Evolutionary conservation across 1,140 invertebrate species (phyloP).

Genomic region (Pachypeltis micranthus): DNA sequence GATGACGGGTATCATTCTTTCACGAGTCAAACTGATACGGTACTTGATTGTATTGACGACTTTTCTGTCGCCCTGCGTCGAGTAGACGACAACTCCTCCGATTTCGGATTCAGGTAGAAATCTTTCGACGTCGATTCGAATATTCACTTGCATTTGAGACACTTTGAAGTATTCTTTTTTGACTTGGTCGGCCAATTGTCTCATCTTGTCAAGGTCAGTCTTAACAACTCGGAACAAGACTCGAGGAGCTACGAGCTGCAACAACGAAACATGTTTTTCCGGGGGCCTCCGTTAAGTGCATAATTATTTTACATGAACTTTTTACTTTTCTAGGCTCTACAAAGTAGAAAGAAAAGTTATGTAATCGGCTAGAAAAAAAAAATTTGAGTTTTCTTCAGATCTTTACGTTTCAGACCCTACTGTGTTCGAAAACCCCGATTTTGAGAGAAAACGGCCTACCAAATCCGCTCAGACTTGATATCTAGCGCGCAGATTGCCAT

Average conservation of each 20-base stretch:
- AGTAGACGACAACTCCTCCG: not conserved
- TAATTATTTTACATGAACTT: too few relatives aligned
- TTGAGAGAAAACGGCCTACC: too few relatives aligned
- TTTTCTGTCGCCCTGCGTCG: not conserved
- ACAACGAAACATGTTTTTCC: too few relatives aligned
- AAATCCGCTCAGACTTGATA: too few relatives aligned
- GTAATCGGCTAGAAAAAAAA: too few relatives aligned
- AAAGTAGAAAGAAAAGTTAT: too few relatives aligned
- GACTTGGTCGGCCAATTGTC: not conserved
- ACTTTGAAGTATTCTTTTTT: not conserved
- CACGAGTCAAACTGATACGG: not conserved
- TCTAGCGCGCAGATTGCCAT: too few relatives aligned
- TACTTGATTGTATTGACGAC: not conserved
- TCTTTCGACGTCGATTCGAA: not conserved
- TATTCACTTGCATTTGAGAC: not conserved
- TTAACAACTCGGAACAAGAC: not conserved
- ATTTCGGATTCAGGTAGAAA: not conserved
- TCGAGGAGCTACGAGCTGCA: not conserved
- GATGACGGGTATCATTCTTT: not conserved
- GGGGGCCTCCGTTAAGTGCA: too few relatives aligned
- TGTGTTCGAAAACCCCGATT: too few relatives aligned
- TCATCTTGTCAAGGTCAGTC: not conserved
- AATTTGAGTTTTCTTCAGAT: too few relatives aligned
- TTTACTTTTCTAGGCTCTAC: too few relatives aligned
- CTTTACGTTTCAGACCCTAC: too few relatives aligned